Conservation (phyloP, 2,797 vertebrate species). For the Pipistrellus nathusii region DNA sequence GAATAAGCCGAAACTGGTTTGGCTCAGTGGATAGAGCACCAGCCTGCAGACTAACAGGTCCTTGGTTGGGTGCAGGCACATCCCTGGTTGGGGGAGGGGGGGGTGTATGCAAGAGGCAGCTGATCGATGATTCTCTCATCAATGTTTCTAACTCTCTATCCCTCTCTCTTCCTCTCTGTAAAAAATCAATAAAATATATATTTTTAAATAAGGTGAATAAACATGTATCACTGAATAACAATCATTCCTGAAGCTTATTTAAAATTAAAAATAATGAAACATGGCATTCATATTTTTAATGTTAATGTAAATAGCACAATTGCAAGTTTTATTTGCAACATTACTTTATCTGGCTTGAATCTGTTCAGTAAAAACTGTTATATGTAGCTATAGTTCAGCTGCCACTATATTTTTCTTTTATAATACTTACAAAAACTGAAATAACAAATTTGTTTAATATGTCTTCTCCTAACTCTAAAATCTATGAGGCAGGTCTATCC, state of each 20-base stretch:
- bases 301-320: background rate
- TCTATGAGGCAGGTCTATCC: background rate
- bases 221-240: background rate
- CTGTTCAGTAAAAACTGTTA: background rate
- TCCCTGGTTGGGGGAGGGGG: no score
- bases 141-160: no score
- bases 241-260: background rate
- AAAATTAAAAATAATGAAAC: slow-evolving; percentile 18
- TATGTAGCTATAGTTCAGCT: background rate
- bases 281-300: background rate
- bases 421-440: slow-evolving; percentile 1
- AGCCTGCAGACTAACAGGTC: no score
- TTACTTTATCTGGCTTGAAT: slow-evolving; percentile 4
- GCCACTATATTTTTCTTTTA: background rate
- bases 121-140: no score
- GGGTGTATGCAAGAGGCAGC: no score
- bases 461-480: background rate
- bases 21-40: no score
- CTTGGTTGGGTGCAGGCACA: no score
- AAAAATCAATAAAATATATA: no score
- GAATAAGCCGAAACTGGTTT: background rate
- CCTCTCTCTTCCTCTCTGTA: no score
- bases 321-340: background rate
- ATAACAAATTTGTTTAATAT: background rate
- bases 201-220: background rate